Evolutionary conservation across 2,888 invertebrate species (phyloP).

Genomic region (Polydesmus complanatus): DNA sequence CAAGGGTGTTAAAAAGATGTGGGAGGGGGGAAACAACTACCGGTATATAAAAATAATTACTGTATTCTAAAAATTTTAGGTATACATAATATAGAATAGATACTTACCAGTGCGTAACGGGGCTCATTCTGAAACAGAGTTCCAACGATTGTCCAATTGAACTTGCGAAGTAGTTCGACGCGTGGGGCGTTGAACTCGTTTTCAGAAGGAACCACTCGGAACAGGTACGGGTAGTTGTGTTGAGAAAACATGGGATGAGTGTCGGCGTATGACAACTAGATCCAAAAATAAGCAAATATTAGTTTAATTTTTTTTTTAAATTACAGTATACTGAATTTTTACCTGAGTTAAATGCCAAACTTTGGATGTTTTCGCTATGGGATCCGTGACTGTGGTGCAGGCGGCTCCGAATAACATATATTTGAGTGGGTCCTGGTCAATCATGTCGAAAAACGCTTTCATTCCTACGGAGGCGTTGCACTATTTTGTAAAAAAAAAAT

Average conservation of each 20-base stretch:
- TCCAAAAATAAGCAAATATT: conserved; percentile 27
- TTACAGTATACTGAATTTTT: too few species aligned
- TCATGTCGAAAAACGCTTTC: conserved; percentile 92
- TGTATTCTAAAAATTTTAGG: too few species aligned
- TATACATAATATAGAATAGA: too few species aligned
- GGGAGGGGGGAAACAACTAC: too few species aligned
- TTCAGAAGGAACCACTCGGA: conserved; percentile 90
- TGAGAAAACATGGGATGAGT: conserved; percentile 94
- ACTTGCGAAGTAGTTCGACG: conserved; percentile 68
- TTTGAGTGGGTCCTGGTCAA: conserved; percentile 57
- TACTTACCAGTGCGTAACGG: conserved; percentile 67
- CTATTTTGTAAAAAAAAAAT: conserved; percentile 35
- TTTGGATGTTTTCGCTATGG: conserved; percentile 89
- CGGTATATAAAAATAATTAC: too few species aligned
- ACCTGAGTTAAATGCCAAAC: conserved; percentile 95
- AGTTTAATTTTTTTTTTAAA: too few species aligned
- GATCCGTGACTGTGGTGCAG: conserved; percentile 91
- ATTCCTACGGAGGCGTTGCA: conserved; percentile 89
- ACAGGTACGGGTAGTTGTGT: conserved; percentile 89
- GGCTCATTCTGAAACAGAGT: conserved; percentile 95
- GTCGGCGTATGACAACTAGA: conserved; percentile 84
- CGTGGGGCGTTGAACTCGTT: conserved; percentile 90
- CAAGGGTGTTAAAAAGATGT: too few species aligned
- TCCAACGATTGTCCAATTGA: conserved; percentile 95
- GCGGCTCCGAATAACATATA: conserved; percentile 92